These are phyloP conservation scores for Reinhardtius hippoglossoides DNA, from an alignment of 2,113 vertebrate species.

Conservation along the genomic window DNA sequence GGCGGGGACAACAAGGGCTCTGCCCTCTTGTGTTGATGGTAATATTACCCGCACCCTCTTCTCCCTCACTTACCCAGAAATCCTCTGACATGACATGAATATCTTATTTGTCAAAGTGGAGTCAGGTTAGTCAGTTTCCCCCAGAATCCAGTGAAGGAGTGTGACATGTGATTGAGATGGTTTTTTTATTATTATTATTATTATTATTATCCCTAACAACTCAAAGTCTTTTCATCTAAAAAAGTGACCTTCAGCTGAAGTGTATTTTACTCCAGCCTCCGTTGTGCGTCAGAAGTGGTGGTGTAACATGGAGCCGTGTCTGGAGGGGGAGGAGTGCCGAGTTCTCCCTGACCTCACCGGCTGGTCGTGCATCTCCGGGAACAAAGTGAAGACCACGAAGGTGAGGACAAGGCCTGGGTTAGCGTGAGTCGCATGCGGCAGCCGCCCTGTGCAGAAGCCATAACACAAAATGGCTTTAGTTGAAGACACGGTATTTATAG, in stretches of 20 bases:
- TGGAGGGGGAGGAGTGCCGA: conserved; percentile 92
- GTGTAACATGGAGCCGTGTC: conserved; percentile 95
- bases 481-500: conserved; percentile 36
- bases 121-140: conserved; percentile 14
- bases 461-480: conserved; percentile 12
- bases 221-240: conserved; percentile 44
- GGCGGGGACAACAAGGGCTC: conserved; percentile 90
- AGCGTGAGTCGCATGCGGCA: conserved; percentile 25
- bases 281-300: conserved; percentile 95
- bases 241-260: conserved; percentile 54
- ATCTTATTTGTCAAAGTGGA: conserved; percentile 26
- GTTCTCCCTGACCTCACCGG: conserved; percentile 94
- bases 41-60: conserved; percentile 56
- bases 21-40: conserved; percentile 97
- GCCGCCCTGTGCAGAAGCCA: not conserved
- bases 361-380: conserved; percentile 96
- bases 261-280: conserved; percentile 82
- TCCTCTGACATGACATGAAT: conserved; percentile 40
- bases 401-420: conserved; percentile 76
- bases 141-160: conserved; percentile 17
- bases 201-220: not conserved
- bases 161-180: conserved; percentile 38
- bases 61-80: conserved; percentile 36
- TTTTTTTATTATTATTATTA: conserved; percentile 9
- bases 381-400: conserved; percentile 98